phyloP scores from a whole-genome alignment of 2,113 vertebrate genomes.

The Syrrhaptes paradoxus region DNA sequence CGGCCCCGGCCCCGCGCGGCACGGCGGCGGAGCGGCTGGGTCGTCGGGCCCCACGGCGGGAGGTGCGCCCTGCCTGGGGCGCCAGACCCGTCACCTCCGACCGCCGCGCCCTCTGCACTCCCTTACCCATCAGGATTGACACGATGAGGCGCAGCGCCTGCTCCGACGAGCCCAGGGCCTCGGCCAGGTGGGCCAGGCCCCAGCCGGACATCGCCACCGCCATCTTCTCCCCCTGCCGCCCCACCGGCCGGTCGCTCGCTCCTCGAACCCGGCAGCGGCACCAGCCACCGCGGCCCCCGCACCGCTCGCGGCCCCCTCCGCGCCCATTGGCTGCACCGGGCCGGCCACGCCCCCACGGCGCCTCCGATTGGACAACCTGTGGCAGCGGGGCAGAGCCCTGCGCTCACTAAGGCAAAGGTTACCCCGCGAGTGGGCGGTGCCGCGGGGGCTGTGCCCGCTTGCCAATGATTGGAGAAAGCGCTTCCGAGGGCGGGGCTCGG shows the following conservation, averaged over 20 bases:
- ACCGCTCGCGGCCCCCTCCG: background rate
- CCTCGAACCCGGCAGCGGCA: background rate
- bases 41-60: background rate
- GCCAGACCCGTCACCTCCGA: background rate
- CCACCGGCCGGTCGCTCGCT: background rate
- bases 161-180: slow-evolving; percentile 88
- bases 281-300: slow-evolving; percentile 9
- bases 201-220: slow-evolving; percentile 31
- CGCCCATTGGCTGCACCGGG: background rate
- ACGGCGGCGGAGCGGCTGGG: background rate
- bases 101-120: background rate
- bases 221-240: slow-evolving; percentile 71
- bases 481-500: background rate
- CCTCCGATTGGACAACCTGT: background rate
- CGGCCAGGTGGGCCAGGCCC: slow-evolving; percentile 72
- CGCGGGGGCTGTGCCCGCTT: background rate
- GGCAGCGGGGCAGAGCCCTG: slow-evolving; percentile 4
- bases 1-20: too few species aligned
- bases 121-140: slow-evolving; percentile 90
- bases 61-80: background rate
- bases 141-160: slow-evolving; percentile 90
- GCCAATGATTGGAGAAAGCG: background rate
- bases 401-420: slow-evolving; percentile 59
- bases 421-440: background rate
- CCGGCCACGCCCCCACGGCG: background rate